Evolutionary conservation across 2,113 vertebrate species (phyloP), one percentile per base, ranked within the genome.

Genomic region (Zosterops japonicus): DNA sequence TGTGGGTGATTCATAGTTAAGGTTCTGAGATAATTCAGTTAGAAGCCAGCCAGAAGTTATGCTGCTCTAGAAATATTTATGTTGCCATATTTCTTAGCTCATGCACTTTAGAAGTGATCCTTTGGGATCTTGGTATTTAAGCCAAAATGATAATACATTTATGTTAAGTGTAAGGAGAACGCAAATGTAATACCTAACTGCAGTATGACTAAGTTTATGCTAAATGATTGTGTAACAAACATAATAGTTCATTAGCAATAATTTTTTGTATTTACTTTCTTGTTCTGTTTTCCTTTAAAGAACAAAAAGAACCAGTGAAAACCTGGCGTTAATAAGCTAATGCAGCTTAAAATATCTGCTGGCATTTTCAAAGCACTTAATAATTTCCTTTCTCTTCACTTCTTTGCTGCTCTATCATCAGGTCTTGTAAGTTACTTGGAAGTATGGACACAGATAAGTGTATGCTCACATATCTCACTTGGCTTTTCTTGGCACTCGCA

Each of bases 281-380:
- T 31, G 14, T 35, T 70, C 75, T 94, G 35, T 74, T 92, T 92
- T 49, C 47, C 80, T 86, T 82, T 60, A 64, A 84, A 71, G 21
- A 72, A 59, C 39, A 67, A 67, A 68, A 22, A 50, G 16, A 75
- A 33, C 1, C 25, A 72, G 25, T 47, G 47, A 90, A 93, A 94
- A 90, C 82, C 90, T 93, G 94, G 80, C 90, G 49, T 29, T 89
- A 89, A 96, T 93, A 91, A 93, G 53, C n/a, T 75, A 90, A 95
- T 68, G 52, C n/a, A 64, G 44, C 68, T 83, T 91, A 88, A 95
- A 93, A 78, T 90, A 75, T 93, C 41, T 93, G 27, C 71, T 94
- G 90, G 55, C 88, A 75, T 71, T 89, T 64, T 87, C 68, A 64
- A 76, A 70, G 56, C n/a, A 42, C 60, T 92, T 96, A 90, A 91